Evolutionary conservation across 2,113 vertebrate genomes (phyloP).

Genomic region (Engystomops pustulosus): DNA sequence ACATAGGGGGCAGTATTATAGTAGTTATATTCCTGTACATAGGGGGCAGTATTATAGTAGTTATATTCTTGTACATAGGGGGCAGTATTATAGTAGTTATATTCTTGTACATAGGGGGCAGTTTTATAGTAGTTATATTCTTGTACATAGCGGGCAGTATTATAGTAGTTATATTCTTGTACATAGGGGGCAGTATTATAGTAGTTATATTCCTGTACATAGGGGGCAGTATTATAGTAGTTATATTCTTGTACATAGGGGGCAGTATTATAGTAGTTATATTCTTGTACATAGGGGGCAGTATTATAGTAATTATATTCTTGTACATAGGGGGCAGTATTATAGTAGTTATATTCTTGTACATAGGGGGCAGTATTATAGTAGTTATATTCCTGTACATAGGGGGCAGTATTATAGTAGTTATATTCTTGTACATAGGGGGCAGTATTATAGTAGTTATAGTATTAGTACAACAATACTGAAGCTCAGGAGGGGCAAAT

Average conservation of each 20-base stretch:
- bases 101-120: neutral
- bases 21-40: constrained; percentile 10
- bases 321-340: neutral
- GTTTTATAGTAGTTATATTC: constrained; percentile 1
- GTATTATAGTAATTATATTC: constrained; percentile 8
- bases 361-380: neutral
- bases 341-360: constrained; percentile 1
- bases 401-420: constrained; percentile 9
- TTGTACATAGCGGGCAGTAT: neutral
- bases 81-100: constrained; percentile 16
- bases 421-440: constrained; percentile 2
- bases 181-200: neutral
- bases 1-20: neutral
- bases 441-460: no score
- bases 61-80: constrained; percentile 13
- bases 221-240: neutral
- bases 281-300: neutral
- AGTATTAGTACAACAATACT: no score
- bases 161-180: constrained; percentile 5
- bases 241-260: neutral
- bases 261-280: neutral
- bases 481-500: neutral
- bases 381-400: constrained; percentile 4
- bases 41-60: neutral
- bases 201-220: no score